phyloP scores from a whole-genome alignment of 1,140 invertebrate genomes.

The Lerema accius region DNA sequence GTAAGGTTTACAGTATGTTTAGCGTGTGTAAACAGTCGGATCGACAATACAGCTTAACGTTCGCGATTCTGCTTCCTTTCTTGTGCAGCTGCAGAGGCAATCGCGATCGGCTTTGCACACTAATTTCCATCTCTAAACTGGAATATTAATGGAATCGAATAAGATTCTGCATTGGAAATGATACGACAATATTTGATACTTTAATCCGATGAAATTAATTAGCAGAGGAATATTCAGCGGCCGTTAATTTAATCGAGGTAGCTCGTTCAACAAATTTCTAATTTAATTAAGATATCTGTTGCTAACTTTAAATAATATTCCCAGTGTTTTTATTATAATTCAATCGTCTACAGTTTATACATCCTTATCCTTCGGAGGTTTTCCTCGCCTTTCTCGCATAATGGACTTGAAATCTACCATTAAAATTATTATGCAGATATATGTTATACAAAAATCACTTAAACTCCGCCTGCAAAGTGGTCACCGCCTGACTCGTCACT shows the following conservation, averaged over 20 bases:
- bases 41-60: constrained; percentile 33
- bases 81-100: constrained; percentile 24
- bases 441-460: too few relatives aligned
- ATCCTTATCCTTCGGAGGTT: too few relatives aligned
- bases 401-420: too few relatives aligned
- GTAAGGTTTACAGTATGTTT: constrained; percentile 7
- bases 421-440: too few relatives aligned
- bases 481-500: too few relatives aligned
- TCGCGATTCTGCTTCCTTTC: constrained; percentile 22
- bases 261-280: not conserved
- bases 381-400: too few relatives aligned
- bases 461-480: too few relatives aligned
- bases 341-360: too few relatives aligned
- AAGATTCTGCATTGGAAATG: constrained; percentile 8
- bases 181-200: constrained; percentile 11
- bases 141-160: constrained; percentile 28
- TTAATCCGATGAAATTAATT: not conserved
- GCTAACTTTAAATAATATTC: not conserved
- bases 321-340: too few relatives aligned
- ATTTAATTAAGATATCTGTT: not conserved
- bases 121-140: constrained; percentile 29
- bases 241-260: not conserved
- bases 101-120: constrained; percentile 27
- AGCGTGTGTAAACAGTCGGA: constrained; percentile 5
- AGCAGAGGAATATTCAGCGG: not conserved